Evolutionary conservation across 2,113 vertebrate genomes (phyloP).

Genomic region (Malaclemys terrapin): DNA sequence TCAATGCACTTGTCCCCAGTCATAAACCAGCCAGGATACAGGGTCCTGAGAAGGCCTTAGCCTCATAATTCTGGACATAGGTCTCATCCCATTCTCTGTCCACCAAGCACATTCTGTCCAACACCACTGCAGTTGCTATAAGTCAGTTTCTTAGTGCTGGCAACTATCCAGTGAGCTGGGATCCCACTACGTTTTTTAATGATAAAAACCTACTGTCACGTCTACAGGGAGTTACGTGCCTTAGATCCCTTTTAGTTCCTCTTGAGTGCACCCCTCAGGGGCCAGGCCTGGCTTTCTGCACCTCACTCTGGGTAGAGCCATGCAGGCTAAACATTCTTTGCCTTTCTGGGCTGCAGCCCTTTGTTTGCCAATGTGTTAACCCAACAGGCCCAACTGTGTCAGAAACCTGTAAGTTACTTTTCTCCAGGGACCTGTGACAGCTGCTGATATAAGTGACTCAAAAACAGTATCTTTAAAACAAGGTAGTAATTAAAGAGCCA

Average conservation of each 20-base stretch:
- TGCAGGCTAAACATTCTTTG: too few species aligned
- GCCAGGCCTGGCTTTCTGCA: too few species aligned
- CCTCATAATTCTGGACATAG: neutral
- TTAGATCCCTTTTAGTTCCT: too few species aligned
- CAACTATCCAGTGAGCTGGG: neutral
- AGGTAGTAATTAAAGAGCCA: neutral
- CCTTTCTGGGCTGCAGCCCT: too few species aligned
- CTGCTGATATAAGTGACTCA: neutral
- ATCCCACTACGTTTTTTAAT: neutral
- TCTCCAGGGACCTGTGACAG: neutral
- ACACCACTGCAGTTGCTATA: neutral
- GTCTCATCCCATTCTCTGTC: neutral
- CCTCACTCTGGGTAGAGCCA: too few species aligned
- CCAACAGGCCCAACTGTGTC: too few species aligned
- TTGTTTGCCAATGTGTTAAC: too few species aligned
- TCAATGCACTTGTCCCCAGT: neutral
- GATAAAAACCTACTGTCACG: neutral
- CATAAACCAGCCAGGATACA: neutral
- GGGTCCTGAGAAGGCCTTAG: neutral
- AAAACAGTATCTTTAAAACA: neutral
- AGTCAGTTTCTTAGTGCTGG: neutral
- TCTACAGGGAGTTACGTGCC: neutral
- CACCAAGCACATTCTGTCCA: neutral
- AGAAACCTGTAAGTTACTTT: neutral
- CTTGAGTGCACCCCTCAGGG: too few species aligned